These are phyloP conservation scores for Ailuropoda melanoleuca DNA, from an alignment of 2,113 vertebrate species.

Conservation along the genomic window DNA sequence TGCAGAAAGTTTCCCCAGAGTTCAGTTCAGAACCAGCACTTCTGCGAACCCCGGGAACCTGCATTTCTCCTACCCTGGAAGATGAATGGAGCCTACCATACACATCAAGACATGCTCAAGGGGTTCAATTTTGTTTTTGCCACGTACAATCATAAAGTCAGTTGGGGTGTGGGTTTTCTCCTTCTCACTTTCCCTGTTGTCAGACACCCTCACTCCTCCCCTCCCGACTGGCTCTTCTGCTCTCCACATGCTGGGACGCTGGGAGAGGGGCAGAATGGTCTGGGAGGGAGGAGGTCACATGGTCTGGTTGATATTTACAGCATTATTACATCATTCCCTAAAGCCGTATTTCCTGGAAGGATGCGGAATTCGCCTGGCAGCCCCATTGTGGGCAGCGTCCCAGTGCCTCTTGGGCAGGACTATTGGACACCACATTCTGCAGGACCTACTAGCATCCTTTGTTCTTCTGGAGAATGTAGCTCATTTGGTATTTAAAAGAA, in stretches of 20 bases:
- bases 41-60: background rate
- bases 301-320: background rate
- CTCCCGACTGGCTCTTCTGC: background rate
- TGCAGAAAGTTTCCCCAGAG: background rate
- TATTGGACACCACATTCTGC: rapidly evolving
- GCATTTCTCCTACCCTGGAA: background rate
- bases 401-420: background rate
- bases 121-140: background rate
- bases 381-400: background rate
- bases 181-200: background rate
- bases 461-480: background rate
- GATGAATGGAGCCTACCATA: background rate
- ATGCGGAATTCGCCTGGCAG: background rate
- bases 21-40: background rate
- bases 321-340: background rate
- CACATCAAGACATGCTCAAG: background rate
- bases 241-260: rapidly evolving
- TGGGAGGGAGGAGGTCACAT: rapidly evolving
- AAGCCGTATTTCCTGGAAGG: background rate
- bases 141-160: background rate
- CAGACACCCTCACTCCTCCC: no score
- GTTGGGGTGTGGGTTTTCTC: background rate
- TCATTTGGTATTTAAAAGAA: background rate
- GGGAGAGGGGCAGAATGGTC: background rate
- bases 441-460: background rate